A percentile compares a stretch with the other conserved stretches of the same genome.
Conservation (phyloP, 92 coral and sea anemone species). For the Actinostola sp. region DNA sequence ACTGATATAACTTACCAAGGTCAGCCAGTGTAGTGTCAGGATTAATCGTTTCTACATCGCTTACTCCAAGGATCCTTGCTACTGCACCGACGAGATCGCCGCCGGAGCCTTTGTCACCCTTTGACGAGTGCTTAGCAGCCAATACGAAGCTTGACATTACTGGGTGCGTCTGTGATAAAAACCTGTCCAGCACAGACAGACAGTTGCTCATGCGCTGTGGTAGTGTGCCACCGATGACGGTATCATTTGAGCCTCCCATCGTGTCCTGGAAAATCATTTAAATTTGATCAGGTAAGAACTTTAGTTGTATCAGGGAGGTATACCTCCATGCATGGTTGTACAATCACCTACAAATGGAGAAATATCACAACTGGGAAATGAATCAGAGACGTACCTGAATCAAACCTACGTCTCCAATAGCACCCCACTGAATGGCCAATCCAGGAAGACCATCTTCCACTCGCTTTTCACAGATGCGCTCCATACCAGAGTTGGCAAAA, state of each 20-base stretch:
- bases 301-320: not conserved
- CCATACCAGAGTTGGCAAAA: constrained; percentile 87
- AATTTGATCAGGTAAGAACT: not conserved
- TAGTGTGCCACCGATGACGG: constrained; percentile 81
- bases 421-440: constrained; percentile 86
- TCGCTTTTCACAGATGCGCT: constrained; percentile 74
- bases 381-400: constrained; percentile 57
- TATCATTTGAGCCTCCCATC: constrained; percentile 89
- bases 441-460: constrained; percentile 78
- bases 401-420: constrained; percentile 84
- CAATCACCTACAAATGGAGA: too few species aligned
- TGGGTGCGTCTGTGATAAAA: constrained; percentile 81
- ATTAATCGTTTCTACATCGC: constrained; percentile 65
- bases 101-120: constrained; percentile 69
- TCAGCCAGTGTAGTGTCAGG: constrained; percentile 82
- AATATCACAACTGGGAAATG: too few species aligned
- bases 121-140: constrained; percentile 67
- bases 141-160: constrained; percentile 78
- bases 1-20: constrained; percentile 67
- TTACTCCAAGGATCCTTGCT: constrained; percentile 78
- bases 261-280: constrained; percentile 55
- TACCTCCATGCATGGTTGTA: not conserved
- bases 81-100: constrained; percentile 77
- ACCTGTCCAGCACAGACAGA: constrained; percentile 75
- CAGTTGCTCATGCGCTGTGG: constrained; percentile 95